Conservation (phyloP, 1,140 invertebrate species). For the Teleopsis dalmanni region DNA sequence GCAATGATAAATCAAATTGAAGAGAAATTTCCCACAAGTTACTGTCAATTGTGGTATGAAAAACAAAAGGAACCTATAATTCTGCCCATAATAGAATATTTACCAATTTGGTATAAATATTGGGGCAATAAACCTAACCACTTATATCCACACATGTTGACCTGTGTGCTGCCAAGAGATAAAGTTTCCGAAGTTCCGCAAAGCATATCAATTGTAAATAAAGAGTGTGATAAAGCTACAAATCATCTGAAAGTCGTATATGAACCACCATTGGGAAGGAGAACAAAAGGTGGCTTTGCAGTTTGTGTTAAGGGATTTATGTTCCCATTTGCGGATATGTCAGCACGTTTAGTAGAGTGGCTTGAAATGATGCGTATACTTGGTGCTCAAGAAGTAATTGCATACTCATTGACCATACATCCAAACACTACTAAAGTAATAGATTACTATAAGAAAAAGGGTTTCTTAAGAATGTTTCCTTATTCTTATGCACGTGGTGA, state of each 20-base stretch:
- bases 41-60: slow-evolving; percentile 85
- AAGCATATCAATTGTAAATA: slow-evolving; percentile 74
- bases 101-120: slow-evolving; percentile 81
- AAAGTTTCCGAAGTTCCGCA: slow-evolving; percentile 61
- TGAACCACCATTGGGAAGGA: slow-evolving; percentile 40
- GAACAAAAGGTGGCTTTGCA: slow-evolving; percentile 61
- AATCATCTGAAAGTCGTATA: slow-evolving; percentile 78
- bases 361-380: slow-evolving; percentile 78
- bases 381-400: slow-evolving; percentile 81
- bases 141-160: slow-evolving; percentile 74
- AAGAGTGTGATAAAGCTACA: slow-evolving; percentile 67
- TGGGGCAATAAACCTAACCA: slow-evolving; percentile 84
- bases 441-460: slow-evolving; percentile 62
- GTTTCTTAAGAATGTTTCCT: slow-evolving; percentile 66
- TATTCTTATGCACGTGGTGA: slow-evolving; percentile 75
- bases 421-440: slow-evolving; percentile 80
- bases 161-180: slow-evolving; percentile 67
- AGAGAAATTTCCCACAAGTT: too few relatives aligned
- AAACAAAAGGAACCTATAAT: slow-evolving; percentile 63
- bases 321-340: slow-evolving; percentile 81
- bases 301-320: slow-evolving; percentile 91
- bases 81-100: slow-evolving; percentile 68
- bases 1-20: too few relatives aligned
- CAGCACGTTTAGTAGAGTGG: slow-evolving; percentile 84
- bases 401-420: slow-evolving; percentile 76